Conservation (phyloP, 2,113 vertebrate genomes). For the Spheniscus mendiculus region DNA sequence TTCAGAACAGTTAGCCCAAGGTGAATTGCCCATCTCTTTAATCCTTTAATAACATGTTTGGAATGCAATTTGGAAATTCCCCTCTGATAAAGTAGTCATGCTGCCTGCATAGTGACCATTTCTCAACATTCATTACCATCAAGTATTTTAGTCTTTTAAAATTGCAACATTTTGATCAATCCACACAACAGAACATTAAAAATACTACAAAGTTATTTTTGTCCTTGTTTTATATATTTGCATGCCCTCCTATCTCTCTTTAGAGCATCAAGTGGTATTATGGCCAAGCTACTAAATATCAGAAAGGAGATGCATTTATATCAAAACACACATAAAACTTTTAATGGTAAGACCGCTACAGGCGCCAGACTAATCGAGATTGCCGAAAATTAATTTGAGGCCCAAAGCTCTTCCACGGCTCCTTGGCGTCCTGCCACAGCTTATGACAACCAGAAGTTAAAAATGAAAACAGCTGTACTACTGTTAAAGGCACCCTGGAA, state of each 20-base stretch:
- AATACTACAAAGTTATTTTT: neutral
- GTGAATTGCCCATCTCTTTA: neutral
- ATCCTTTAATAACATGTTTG: constrained; percentile 10
- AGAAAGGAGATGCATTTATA: neutral
- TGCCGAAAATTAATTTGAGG: neutral
- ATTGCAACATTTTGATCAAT: neutral
- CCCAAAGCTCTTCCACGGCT: neutral
- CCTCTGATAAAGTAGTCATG: neutral
- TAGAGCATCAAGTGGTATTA: neutral
- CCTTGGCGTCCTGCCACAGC: neutral
- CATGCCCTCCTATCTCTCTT: neutral
- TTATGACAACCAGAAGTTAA: constrained; percentile 12
- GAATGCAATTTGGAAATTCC: neutral
- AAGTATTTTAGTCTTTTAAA: neutral
- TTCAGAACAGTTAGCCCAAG: constrained; percentile 25
- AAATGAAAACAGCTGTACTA: constrained; percentile 12
- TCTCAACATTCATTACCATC: neutral
- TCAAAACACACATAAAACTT: neutral
- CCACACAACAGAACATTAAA: neutral
- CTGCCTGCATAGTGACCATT: neutral
- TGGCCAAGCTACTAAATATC: neutral
- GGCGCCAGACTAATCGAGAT: neutral
- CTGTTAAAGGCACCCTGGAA: neutral
- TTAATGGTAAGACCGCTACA: neutral
- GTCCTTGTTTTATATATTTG: neutral